Evolutionary conservation across 2,797 vertebrate species (phyloP).

Genomic region (Lepilemur ruficaudatus): DNA sequence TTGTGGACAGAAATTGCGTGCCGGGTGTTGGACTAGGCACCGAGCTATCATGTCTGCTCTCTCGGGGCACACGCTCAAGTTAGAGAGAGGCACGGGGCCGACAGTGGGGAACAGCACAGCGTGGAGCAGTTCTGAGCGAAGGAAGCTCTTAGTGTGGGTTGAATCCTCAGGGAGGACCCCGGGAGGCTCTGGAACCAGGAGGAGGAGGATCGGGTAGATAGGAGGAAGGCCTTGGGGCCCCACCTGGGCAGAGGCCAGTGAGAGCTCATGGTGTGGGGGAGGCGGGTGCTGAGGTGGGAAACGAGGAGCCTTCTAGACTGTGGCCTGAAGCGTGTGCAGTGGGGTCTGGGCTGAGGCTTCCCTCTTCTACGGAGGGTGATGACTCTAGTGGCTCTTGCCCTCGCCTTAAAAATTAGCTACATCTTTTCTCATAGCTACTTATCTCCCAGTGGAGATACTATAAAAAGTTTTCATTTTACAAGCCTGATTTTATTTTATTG

Average conservation of each 20-base stretch:
- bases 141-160: neutral
- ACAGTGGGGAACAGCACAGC: neutral
- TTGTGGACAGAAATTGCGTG: neutral
- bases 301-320: neutral
- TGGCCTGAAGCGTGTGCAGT: accelerated
- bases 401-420: neutral
- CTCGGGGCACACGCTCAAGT: neutral
- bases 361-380: neutral
- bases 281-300: neutral
- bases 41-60: neutral
- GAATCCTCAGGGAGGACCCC: neutral
- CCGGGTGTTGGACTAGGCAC: neutral
- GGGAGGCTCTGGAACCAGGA: neutral
- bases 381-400: neutral
- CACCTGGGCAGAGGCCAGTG: neutral
- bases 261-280: neutral
- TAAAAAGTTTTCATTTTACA: neutral
- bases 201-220: neutral
- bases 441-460: neutral
- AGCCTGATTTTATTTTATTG: neutral
- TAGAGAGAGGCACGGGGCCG: neutral
- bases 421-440: neutral
- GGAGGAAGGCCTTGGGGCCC: neutral
- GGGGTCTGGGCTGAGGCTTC: neutral
- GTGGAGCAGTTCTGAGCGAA: neutral